Conservation (phyloP, 1,140 invertebrate genomes). For the Diorhabda carinulata region DNA sequence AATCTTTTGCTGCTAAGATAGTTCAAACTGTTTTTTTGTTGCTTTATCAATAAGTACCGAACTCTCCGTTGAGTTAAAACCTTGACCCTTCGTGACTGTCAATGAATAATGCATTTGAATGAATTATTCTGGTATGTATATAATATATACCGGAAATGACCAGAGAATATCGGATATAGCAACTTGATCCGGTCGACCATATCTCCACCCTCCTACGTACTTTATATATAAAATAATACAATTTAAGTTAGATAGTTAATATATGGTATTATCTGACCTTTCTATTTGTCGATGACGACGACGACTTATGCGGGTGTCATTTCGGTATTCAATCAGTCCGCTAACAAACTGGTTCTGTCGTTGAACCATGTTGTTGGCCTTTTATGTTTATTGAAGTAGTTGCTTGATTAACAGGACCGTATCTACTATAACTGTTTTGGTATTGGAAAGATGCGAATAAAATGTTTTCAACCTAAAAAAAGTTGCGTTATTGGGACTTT, state of each 20-base stretch:
- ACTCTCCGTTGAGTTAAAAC: no score
- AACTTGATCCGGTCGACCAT: neutral
- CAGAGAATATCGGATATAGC: neutral
- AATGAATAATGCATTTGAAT: no score
- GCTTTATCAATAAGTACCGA: no score
- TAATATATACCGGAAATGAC: neutral
- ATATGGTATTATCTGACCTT: neutral
- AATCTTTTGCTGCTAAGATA: no score
- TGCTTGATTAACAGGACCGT: no score
- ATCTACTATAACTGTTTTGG: no score
- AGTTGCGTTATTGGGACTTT: no score
- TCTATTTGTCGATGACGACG: neutral
- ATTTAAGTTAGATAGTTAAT: neutral
- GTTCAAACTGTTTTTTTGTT: no score
- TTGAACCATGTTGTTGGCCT: slow-evolving; percentile 1
- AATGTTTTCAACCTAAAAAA: no score
- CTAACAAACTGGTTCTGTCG: neutral
- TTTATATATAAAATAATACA: no score
- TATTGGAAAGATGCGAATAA: no score
- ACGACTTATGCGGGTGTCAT: neutral
- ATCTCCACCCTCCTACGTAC: neutral
- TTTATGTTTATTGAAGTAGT: neutral
- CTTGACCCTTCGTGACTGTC: no score
- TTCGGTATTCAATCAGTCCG: neutral
- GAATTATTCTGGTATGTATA: neutral